phyloP scores from a whole-genome alignment of 2,888 invertebrate species.

The Limnephilus rhombicus region DNA sequence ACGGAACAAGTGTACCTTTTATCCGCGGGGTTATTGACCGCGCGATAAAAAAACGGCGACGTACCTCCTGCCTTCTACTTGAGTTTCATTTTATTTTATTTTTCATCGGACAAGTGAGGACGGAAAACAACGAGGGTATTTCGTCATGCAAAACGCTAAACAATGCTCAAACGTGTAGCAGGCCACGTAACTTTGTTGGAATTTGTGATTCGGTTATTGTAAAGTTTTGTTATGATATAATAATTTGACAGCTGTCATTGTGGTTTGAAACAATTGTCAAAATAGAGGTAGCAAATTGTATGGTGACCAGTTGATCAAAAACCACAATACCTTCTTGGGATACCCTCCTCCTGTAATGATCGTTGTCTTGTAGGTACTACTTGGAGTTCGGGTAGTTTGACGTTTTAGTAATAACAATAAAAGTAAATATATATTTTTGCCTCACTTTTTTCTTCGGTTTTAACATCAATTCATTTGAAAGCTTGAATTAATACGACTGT shows the following conservation, averaged over 20 bases:
- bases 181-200: not conserved
- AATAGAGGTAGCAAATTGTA: not conserved
- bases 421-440: too few relatives aligned
- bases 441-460: too few relatives aligned
- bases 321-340: not conserved
- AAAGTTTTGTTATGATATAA: not conserved
- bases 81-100: not conserved
- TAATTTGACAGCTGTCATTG: not conserved
- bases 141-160: conserved; percentile 53
- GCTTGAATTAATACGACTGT: too few relatives aligned
- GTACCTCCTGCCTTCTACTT: not conserved
- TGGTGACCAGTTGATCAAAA: not conserved
- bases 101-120: not conserved
- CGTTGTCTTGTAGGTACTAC: not conserved
- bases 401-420: too few relatives aligned
- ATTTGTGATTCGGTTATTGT: not conserved
- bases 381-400: too few relatives aligned
- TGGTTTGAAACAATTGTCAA: not conserved
- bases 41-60: not conserved
- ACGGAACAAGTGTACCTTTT: conserved; percentile 4
- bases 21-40: conserved; percentile 23
- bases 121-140: conserved; percentile 11
- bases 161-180: conserved; percentile 8
- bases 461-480: too few relatives aligned
- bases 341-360: not conserved